Percentiles rank a stretch among this genome's conserved stretches.
Conservation (phyloP, 2,113 vertebrate genomes). For the Origma solitaria region DNA sequence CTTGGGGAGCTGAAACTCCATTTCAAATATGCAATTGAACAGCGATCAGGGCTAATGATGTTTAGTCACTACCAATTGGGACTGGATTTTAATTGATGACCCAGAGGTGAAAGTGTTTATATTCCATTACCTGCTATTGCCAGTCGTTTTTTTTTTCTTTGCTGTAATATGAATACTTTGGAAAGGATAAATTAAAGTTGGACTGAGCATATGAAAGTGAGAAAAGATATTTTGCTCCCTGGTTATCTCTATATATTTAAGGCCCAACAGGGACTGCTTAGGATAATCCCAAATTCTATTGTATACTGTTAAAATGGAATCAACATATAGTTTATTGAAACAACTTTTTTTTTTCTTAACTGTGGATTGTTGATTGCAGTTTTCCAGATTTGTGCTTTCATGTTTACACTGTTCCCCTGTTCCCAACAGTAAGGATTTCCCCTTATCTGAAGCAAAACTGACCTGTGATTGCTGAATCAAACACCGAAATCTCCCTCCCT, state of each 20-base stretch:
- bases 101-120: slow-evolving; percentile 44
- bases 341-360: neutral
- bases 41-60: neutral
- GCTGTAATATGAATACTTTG: neutral
- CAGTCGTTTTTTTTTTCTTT: neutral
- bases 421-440: neutral
- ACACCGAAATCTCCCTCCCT: neutral
- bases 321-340: neutral
- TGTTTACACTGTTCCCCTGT: neutral
- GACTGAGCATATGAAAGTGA: neutral
- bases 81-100: slow-evolving; percentile 57
- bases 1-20: neutral
- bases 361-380: neutral
- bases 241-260: neutral
- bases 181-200: neutral
- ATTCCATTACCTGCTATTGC: slow-evolving; percentile 11
- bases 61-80: slow-evolving; percentile 45
- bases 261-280: neutral
- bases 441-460: neutral
- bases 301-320: neutral
- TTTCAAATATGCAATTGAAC: neutral
- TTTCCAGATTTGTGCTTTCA: neutral
- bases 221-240: neutral
- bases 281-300: neutral
- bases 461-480: neutral